Evolutionary conservation across 2,888 invertebrate genomes (phyloP), one percentile per base, ranked within the genome.

Genomic region (Acronicta leporina): DNA sequence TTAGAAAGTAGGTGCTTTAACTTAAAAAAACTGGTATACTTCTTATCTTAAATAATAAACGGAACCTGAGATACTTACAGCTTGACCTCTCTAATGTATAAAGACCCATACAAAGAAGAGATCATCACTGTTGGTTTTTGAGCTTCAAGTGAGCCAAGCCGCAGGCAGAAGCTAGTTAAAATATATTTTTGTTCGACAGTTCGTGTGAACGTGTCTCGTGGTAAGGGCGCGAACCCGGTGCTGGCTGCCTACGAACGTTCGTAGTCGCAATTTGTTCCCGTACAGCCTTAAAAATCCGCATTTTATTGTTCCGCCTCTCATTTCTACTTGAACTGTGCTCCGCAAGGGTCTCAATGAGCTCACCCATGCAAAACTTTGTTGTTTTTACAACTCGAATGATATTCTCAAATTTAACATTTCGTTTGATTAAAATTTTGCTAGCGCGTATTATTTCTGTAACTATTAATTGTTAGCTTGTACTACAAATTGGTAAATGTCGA

Each of bases 241-340:
- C 77, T 80, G 76, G 82, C 85, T 83, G 83, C 85, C 86, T 83
- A 86, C 84, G 87, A 87, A 84, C 82, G 85, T 82, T 86, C 77
- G 82, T 79, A 84, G 85, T 87, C 86, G 89, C 91, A 92, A 93
- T 92, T 93, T 92, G 92, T 92, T 91, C 89, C 77, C 86, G 86
- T 85, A 89, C 87, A 90, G 88, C 89, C 90, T 92, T 92, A 92
- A 92, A 93, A 93, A 92, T 91, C 89, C 92, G 79, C 89, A 91
- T 92, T 92, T 92, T 92, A 92, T 90, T 91, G 92, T 91, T 87
- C 88, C 86, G 84, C 85, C 86, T 84, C 87, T 89, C 89, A 88
- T 90, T 90, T 88, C 84, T 86, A 82, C 85, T 88, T 83, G 87
- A 89, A 90, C 87, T 87, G 85, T 77, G 83, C 80, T 77, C 80